Conservation (phyloP, 2,888 invertebrate genomes). For the Dryobotodes eremita region DNA sequence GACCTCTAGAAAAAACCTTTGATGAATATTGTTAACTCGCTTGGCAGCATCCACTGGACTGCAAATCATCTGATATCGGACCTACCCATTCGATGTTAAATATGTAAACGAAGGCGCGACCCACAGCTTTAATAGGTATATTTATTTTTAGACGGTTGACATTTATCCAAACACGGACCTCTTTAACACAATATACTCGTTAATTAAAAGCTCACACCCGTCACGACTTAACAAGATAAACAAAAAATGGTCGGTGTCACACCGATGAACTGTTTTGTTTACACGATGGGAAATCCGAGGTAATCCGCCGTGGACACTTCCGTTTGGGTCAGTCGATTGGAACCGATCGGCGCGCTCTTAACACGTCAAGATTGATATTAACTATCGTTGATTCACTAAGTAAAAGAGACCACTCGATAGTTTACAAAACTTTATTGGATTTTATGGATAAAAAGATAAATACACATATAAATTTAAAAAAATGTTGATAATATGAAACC, state of each 20-base stretch:
- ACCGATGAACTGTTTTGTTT: slow-evolving; percentile 48
- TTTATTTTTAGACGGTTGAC: slow-evolving; percentile 10
- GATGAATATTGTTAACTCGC: slow-evolving; percentile 31
- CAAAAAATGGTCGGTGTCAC: slow-evolving; percentile 47
- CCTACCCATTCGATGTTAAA: background rate
- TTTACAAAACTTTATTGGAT: background rate
- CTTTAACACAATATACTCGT: slow-evolving; percentile 36
- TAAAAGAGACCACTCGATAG: background rate
- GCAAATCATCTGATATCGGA: slow-evolving; percentile 5
- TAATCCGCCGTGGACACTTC: slow-evolving; percentile 42
- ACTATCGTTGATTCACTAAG: background rate
- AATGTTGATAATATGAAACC: background rate
- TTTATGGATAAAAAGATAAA: no score
- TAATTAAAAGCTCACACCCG: slow-evolving; percentile 42
- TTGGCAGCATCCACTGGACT: slow-evolving; percentile 5
- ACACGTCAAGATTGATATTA: background rate
- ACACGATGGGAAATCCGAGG: slow-evolving; percentile 12
- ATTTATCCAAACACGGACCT: slow-evolving; percentile 28
- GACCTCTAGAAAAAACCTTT: slow-evolving; percentile 1
- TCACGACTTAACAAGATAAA: slow-evolving; percentile 38
- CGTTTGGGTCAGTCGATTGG: slow-evolving; percentile 12
- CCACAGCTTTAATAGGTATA: no score
- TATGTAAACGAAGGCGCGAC: slow-evolving; percentile 21
- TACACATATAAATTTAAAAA: no score
- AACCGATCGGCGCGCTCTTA: slow-evolving; percentile 26